Percentiles rank a stretch among this genome's conserved stretches.
phyloP scores from a whole-genome alignment of 2,797 vertebrate species.

The Periparus ater region DNA sequence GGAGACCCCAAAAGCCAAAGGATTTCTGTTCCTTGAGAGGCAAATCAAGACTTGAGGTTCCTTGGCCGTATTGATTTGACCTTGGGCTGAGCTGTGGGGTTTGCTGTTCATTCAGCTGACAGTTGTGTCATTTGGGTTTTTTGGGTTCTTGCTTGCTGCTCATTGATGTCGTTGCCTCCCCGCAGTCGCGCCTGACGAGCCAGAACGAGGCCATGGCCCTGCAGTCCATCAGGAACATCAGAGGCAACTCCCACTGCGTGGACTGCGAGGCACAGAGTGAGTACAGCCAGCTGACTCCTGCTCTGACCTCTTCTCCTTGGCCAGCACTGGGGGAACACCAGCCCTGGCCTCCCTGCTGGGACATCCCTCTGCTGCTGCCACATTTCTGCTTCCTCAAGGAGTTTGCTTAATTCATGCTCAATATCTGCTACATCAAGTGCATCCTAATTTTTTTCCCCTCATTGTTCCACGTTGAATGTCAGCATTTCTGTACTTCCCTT shows the following conservation, averaged over 20 bases:
- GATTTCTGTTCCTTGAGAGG: background rate
- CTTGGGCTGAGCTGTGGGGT: background rate
- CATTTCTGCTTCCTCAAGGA: background rate
- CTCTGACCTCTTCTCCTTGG: background rate
- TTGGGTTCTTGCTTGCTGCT: background rate
- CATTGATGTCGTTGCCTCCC: background rate
- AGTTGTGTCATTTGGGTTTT: background rate
- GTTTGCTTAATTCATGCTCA: background rate
- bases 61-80: rapidly evolving
- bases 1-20: background rate
- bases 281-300: constrained; percentile 36
- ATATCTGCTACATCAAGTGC: background rate
- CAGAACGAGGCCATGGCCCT: constrained; percentile 94
- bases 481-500: background rate
- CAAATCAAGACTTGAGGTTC: background rate
- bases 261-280: constrained; percentile 94
- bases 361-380: background rate
- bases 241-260: constrained; percentile 91
- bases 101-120: rapidly evolving
- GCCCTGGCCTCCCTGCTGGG: background rate
- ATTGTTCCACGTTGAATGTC: background rate
- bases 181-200: constrained; percentile 91
- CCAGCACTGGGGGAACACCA: background rate
- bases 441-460: background rate
- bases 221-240: constrained; percentile 88